Evolutionary conservation across 1,140 invertebrate genomes (phyloP), one percentile per base, ranked within the genome.

Genomic region (Phymorhynchus buccinoides): DNA sequence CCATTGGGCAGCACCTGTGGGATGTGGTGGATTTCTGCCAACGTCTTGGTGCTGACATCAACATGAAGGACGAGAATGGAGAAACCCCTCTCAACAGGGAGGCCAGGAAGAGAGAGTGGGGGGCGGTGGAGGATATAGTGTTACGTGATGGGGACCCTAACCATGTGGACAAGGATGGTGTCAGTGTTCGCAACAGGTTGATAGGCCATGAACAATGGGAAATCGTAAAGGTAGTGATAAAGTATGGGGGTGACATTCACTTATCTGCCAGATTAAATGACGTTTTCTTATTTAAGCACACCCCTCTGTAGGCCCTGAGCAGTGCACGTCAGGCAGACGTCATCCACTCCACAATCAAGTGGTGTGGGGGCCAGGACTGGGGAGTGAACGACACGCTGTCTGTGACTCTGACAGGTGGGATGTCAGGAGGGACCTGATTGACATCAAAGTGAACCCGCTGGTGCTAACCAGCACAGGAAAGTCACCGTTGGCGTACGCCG

Each of bases 1-100:
- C 75, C 75, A 37, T 42, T 41, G 75, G 27, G 14, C 37, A n/a
- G 3, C 75, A 78, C 75, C 37, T 37, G 75, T 78, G 75, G 75
- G 75, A 78, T 44, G 41, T 78, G 75, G 75, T 78, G 75, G 41
- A 41, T 9, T 42, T 22, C 75, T 78, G 75, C 39, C 75, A 78
- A 12, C 75, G 6, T 78, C 41, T 22, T 27, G 14, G 22, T 1
- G 75, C 75, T 41, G 75, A 78, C 75, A 78, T 78, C 75, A 42
- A 78, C 75, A 78, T 42, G 75, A 12, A 44, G 75, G 75, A 78
- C 39, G 75, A 32, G 30, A 37, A 41, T 7, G 75, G 75, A 1
- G 35, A 78, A 32, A 78, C 75, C 30, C 41, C 41, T 32, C 35
- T 78, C 3, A 9, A 78, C 39, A 78, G 41, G 75, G 75, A 32